Evolutionary conservation across 2,113 vertebrate species (phyloP), one percentile per base, ranked within the genome.

Genomic region (Nestor notabilis): DNA sequence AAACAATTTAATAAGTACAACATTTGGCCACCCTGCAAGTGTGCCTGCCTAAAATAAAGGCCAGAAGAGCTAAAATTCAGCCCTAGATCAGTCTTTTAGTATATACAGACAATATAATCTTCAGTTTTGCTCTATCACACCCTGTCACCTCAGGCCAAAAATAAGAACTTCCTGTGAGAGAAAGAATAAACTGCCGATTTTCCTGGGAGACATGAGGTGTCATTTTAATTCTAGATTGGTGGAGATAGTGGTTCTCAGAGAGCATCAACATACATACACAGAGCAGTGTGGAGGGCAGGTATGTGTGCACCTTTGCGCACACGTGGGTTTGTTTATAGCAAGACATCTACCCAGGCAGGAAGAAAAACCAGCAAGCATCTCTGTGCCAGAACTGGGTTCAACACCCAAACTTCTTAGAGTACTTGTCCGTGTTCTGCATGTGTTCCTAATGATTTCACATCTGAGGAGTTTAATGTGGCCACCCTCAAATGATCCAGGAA

Each of bases 211-310:
- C 44, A 53, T 6, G 41, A 66, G 15, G 21, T 3, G 68, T 31
- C 1, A 4, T 63, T 95, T 82, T 31, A 64, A 43, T 39, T 82
- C 52, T 39, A 60, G 25, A 47, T 5, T 58, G 27, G 7, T 13
- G 3, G 9, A 82, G 37, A 88, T 0, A 6, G 13, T 33, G 28
- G 20, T 85, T 83, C 63, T 46, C 63, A 88, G 46, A 13, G 11
- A 71, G 28, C 31, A 58, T 19, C 61, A 92, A 60, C 33, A 79
- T 18, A 21, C 16, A 44, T 12, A 69, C 11, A 31, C 6, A 64
- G 17, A 17, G 12, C 58, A 74, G 53, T 13, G 24, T 0, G 41
- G 11, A 5, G 5, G 2, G 17, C 9, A 35, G 7, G 14, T 7
- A 23, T 6, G 2, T 7, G 13, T 11, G 14, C 35, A 77, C 9